Conservation (phyloP, 2,888 invertebrate genomes). For the Lochmaea capreae region DNA sequence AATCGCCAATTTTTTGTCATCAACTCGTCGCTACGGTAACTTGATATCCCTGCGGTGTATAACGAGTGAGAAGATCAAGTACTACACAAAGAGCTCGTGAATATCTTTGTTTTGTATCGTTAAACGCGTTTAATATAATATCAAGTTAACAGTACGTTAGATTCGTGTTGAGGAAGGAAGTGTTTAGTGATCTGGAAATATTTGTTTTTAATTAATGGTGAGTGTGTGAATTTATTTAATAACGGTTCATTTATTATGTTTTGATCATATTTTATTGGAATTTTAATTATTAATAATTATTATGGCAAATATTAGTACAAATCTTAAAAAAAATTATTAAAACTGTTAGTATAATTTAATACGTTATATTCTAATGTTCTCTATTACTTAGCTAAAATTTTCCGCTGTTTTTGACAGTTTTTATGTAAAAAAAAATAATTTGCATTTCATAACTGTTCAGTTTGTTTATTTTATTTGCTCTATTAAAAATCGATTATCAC, state of each 20-base stretch:
- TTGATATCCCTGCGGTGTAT: conserved; percentile 21
- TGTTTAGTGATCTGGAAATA: conserved; percentile 14
- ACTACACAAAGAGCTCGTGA: conserved; percentile 7
- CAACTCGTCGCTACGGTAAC: conserved; percentile 21
- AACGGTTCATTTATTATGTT: background rate
- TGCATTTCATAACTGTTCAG: background rate
- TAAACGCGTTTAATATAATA: conserved; percentile 3
- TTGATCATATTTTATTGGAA: background rate
- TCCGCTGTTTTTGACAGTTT: too few species aligned
- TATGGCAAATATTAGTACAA: background rate
- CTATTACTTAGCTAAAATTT: too few species aligned
- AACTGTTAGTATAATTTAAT: too few species aligned
- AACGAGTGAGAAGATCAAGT: conserved; percentile 21
- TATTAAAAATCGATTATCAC: conserved; percentile 4
- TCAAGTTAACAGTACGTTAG: conserved; percentile 10
- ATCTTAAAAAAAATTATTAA: background rate
- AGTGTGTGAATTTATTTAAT: conserved; percentile 5
- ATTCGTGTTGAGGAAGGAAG: background rate
- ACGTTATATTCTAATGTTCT: too few species aligned
- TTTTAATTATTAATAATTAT: background rate
- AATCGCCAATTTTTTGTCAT: conserved; percentile 15
- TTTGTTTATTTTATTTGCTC: background rate
- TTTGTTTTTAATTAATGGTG: conserved; percentile 9
- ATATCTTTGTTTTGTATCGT: conserved; percentile 5
- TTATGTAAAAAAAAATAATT: too few species aligned